Evolutionary conservation across 2,888 invertebrate genomes (phyloP), one percentile per base, ranked within the genome.

Genomic region (Nemotelus pantherinus): DNA sequence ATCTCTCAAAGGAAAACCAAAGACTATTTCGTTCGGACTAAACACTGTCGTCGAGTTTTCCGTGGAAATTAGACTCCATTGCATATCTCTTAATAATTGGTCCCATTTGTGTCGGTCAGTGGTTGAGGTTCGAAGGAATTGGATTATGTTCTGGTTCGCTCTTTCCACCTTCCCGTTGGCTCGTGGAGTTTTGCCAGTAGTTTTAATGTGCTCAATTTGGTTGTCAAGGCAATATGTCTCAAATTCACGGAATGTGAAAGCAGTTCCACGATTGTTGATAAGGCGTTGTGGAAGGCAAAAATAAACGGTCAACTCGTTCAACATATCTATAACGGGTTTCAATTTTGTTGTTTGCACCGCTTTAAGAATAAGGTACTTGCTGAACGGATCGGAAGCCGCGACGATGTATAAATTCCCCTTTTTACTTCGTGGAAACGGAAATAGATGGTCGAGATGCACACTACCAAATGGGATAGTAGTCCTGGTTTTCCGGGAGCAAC

Each of bases 41-140:
- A 67, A 67, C n/a, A 44, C 67, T 6, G 67, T 67, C 10, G 67
- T 67, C 3, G 45, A 10, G 39, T 47, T 67, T 10, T 10, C n/a
- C 48, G n/a, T 44, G 7, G 47, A 41, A 3, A 45, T 67, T 7
- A 70, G 9, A 53, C n/a, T 50, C 70, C 70, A 70, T 25, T 70
- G 70, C 47, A 48, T 7, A 10, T 70, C 70, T 7, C 47, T 25
- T 25, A 70, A 53, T 2, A 25, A 9, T 4, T 39, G 50, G 25
- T 70, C 67, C 67, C 67, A 67, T n/a, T n/a, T n/a, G n/a, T n/a
- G n/a, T n/a, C n/a, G n/a, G 43, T 64, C 43, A 5, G 25, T 64
- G 4, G 5, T 41, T 5, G 25, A 41, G 10, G 64, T 64, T 64
- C 64, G 25, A 4, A 67, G 25, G 41, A n/a, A 55, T 2, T 44